Evolutionary conservation across 2,113 vertebrate species (phyloP).

Genomic region (Lampris megalopsis): DNA sequence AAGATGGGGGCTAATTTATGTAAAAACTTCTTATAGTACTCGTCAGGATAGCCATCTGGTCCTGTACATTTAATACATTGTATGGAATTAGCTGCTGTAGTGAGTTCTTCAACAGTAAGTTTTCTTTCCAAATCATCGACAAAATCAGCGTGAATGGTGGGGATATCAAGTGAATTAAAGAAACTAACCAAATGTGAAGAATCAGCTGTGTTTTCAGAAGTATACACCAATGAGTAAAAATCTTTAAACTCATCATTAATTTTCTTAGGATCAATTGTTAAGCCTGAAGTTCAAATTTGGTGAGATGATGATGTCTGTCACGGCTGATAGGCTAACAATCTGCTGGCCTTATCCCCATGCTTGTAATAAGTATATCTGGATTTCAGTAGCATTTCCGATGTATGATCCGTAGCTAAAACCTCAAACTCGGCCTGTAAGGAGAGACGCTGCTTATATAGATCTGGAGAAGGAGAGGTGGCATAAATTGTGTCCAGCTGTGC

Average conservation of each 20-base stretch:
- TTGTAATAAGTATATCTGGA: slow-evolving; percentile 11
- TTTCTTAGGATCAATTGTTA: background rate
- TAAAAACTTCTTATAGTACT: background rate
- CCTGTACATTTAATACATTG: background rate
- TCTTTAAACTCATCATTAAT: slow-evolving; percentile 10
- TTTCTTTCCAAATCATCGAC: background rate
- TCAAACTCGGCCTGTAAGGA: slow-evolving; percentile 18
- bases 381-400: slow-evolving; percentile 11
- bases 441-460: slow-evolving; percentile 6
- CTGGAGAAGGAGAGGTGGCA: slow-evolving; percentile 1
- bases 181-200: slow-evolving; percentile 3
- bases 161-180: slow-evolving; percentile 9
- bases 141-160: background rate
- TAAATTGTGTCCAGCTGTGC: slow-evolving; percentile 11
- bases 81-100: background rate
- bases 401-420: slow-evolving; percentile 1
- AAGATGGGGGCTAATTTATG: background rate
- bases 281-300: slow-evolving; percentile 1
- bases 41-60: background rate
- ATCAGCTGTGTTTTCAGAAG: slow-evolving; percentile 2
- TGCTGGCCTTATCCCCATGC: background rate
- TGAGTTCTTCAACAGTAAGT: slow-evolving; percentile 2
- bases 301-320: slow-evolving; percentile 3
- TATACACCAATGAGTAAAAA: background rate
- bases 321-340: slow-evolving; percentile 1